Conservation (phyloP, 1,140 invertebrate species). For the Drosophila bocqueti region DNA sequence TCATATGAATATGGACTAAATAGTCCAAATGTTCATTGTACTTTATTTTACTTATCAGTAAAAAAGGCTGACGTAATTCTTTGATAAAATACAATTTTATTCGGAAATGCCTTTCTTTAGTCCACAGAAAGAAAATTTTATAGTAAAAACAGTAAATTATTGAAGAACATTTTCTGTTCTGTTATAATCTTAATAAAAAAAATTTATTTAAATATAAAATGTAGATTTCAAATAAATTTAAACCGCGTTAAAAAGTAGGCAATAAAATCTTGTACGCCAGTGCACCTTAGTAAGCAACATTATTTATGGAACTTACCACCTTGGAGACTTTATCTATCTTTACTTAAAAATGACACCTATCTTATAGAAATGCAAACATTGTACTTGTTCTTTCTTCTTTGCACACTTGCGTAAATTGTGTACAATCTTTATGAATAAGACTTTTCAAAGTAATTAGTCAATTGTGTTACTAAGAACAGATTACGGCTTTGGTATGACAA, state of each 20-base stretch:
- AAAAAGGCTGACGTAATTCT: background rate
- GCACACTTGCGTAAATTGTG: background rate
- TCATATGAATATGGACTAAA: background rate
- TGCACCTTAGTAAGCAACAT: too few species aligned
- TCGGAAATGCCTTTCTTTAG: constrained; percentile 2
- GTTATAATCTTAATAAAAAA: too few species aligned
- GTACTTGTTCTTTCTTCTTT: too few species aligned
- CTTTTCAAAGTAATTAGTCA: constrained; percentile 9
- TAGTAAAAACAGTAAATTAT: background rate
- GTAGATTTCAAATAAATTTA: background rate
- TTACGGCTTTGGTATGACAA: constrained; percentile 8
- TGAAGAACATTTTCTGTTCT: too few species aligned
- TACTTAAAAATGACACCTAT: background rate
- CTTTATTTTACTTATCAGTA: background rate
- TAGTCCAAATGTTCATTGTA: background rate
- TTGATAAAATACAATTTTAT: background rate
- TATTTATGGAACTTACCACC: too few species aligned
- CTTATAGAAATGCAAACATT: background rate
- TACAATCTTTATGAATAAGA: constrained; percentile 13
- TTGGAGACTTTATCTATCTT: too few species aligned
- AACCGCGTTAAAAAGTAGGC: background rate
- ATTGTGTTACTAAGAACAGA: constrained; percentile 19
- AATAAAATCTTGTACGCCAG: background rate
- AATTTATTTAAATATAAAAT: too few species aligned
- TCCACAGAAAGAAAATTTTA: background rate